Evolutionary conservation across 2,797 vertebrate genomes (phyloP).

Genomic region (Meda fulgida): DNA sequence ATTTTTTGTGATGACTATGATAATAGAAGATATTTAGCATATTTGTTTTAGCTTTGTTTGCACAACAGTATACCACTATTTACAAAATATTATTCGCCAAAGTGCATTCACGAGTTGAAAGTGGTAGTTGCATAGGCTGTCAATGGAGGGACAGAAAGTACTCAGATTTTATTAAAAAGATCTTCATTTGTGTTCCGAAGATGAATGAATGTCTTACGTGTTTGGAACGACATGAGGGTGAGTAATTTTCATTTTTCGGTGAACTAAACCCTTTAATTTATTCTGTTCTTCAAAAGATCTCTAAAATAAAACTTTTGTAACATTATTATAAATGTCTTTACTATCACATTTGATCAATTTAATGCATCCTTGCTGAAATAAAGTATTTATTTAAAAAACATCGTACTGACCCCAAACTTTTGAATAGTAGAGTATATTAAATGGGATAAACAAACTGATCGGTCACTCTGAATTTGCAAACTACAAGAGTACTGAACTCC

Average conservation of each 20-base stretch:
- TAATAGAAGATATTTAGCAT: not conserved
- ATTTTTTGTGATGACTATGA: not conserved
- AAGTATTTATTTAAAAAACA: not conserved
- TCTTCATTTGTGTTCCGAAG: no score
- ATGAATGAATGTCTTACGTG: not conserved
- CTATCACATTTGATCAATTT: not conserved
- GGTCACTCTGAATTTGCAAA: not conserved
- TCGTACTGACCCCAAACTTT: not conserved
- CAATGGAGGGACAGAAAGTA: no score
- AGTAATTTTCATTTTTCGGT: not conserved
- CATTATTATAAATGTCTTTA: not conserved
- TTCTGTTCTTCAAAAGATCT: not conserved
- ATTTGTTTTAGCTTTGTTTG: no score
- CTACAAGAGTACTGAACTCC: not conserved
- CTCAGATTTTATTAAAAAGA: no score
- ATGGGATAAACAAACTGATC: not conserved
- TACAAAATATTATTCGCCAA: no score
- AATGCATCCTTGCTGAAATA: not conserved
- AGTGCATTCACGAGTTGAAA: no score
- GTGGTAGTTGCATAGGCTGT: no score
- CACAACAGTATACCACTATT: no score
- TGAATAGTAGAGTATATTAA: not conserved
- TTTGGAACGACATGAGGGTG: not conserved
- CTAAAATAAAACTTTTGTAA: not conserved
- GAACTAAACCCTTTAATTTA: not conserved